phyloP scores from a whole-genome alignment of 2,113 vertebrate genomes.

The Apaloderma vittatum region DNA sequence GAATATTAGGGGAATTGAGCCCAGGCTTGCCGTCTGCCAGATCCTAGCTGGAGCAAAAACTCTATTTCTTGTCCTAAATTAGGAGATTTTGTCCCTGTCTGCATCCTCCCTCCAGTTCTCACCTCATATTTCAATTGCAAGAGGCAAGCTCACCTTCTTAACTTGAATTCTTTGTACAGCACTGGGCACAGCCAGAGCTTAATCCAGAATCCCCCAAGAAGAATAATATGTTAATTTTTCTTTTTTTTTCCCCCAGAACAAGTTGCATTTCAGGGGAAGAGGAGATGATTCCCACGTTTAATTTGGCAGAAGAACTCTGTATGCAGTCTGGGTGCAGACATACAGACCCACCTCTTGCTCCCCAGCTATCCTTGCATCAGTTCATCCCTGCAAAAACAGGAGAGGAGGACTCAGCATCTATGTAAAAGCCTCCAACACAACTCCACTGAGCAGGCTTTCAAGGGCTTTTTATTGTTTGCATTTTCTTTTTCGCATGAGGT shows the following conservation, averaged over 20 bases:
- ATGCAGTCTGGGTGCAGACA: not conserved
- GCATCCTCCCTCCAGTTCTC: not conserved
- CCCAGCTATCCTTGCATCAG: not conserved
- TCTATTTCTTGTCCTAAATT: not conserved
- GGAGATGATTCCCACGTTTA: not conserved
- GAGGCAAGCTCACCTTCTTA: not conserved
- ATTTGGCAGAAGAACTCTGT: not conserved
- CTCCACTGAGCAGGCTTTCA: not conserved
- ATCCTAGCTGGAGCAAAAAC: not conserved
- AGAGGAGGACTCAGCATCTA: not conserved
- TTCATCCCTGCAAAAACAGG: fast-evolving
- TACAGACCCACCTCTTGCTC: not conserved
- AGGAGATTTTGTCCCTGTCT: not conserved
- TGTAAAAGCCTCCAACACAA: not conserved
- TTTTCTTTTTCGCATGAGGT: not conserved
- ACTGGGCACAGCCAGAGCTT: not conserved
- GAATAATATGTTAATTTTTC: not conserved
- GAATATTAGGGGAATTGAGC: not conserved
- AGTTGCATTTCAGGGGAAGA: not conserved
- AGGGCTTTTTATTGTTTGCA: not conserved
- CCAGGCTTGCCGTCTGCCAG: not conserved
- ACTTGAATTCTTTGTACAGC: not conserved
- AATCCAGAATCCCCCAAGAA: not conserved
- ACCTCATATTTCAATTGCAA: not conserved
- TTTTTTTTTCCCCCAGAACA: fast-evolving